Evolutionary conservation across 2,888 invertebrate species (phyloP), one percentile per base, ranked within the genome.

Genomic region (Holacanthella duospinosa): DNA sequence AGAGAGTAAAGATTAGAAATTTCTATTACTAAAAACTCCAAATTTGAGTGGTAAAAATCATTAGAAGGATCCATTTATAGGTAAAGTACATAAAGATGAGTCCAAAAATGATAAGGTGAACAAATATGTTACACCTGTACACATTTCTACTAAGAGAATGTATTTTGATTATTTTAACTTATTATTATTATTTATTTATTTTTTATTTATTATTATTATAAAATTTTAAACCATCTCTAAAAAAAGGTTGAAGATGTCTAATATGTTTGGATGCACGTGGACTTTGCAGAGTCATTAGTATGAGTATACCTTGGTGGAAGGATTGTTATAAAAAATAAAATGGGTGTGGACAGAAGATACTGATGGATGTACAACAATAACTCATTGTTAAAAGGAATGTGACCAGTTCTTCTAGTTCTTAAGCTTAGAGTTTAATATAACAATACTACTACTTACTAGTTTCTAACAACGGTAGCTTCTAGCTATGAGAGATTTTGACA

Each of bases 321-420:
- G 36, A 36, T 36, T 36, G 36, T 6, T 12, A 36, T 36, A 36
- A 36, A 12, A 36, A 36, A 36, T n/a, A n/a, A 36, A 36, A 16
- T 36, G 36, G 36, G 36, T 36, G 36, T 36, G 16, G 36, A 64
- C 59, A 64, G 61, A 59, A 64, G 64, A 57, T 64, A 60, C 53
- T 64, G 64, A 64, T 64, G 64, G 61, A 64, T 61, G 57, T 57
- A 55, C 63, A 59, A 62, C n/a, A n/a, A n/a, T 56, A 57, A 62
- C 48, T 57, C 62, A 62, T 57, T 57, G 36, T 36, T 6, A 36
- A 12, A 16, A 16, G 36, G 16, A 36, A 16, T 12, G 16, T 36
- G 36, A 16, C 36, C 36, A 36, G 36, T 36, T 36, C 36, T 16
- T 16, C 16, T 36, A 12, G 36, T 12, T 36, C 9, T 12, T 36